Evolutionary conservation across 2,113 vertebrate genomes (phyloP), one percentile per base, ranked within the genome.

Genomic region (Istiophorus platypterus): DNA sequence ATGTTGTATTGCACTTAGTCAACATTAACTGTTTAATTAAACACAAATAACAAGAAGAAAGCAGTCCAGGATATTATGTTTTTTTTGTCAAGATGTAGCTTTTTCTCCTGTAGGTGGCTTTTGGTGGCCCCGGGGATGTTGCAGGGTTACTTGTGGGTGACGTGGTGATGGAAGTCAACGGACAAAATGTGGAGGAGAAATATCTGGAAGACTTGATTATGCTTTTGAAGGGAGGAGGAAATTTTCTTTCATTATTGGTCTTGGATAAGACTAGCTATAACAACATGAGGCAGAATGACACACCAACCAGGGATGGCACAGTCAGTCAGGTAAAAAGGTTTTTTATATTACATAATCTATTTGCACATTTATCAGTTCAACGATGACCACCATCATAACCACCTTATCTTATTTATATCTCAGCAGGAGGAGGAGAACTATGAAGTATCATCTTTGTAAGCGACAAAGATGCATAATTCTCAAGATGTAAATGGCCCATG

Each of bases 131-230:
- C 13, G 96, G 93, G 22, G 82, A 94, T 63, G 92, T 12, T 49
- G 94, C 94, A 7, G 96, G 95, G 17, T 91, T 96, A 39, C 78
- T 71, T 68, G 84, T 70, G 10, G 95, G 95, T 69, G 96, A 97
- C 6, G 65, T 93, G 27, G 54, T 96, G 65, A 80, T 96, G 29
- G 95, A 96, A 74, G 92, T 96, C 52, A 97, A 96, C 3, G 95
- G 96, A 68, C 68, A 85, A 72, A 92, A 95, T 54, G 90, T 96
- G 80, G 93, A 92, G 29, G 83, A 91, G 18, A 87, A 94, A 75
- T 64, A 27, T 76, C 76, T 95, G 72, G 92, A 92, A 39, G 93
- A 95, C 14, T 93, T 92, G 61, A 93, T 94, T 7, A 34, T 84
- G 76, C 83, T 94, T 26, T 84, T 96, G 59, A 88, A 93, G 22